Evolutionary conservation across 2,888 invertebrate species (phyloP).

Genomic region (Nymphalis polychloros): DNA sequence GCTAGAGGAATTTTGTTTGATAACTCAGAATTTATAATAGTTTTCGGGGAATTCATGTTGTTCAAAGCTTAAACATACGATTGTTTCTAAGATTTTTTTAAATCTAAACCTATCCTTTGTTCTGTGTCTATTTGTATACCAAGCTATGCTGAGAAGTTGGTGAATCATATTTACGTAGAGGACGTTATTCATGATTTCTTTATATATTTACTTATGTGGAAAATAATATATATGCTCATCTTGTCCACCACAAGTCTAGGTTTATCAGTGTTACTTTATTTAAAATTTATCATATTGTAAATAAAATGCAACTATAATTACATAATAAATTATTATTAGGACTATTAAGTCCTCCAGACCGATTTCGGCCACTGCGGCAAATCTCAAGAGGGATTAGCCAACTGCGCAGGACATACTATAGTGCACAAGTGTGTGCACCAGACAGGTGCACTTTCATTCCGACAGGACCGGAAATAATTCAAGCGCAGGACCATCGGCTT

Average conservation of each 20-base stretch:
- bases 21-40: neutral
- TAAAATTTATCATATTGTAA: too few relatives aligned
- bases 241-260: neutral
- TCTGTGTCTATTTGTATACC: slow-evolving; percentile 1
- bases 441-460: too few relatives aligned
- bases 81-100: neutral
- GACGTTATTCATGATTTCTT: slow-evolving; percentile 3
- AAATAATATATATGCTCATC: neutral
- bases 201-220: neutral
- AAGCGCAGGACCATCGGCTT: too few relatives aligned
- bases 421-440: too few relatives aligned
- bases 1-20: neutral
- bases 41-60: neutral
- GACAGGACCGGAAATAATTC: too few relatives aligned
- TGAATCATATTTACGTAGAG: slow-evolving; percentile 3
- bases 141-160: slow-evolving; percentile 1
- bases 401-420: too few relatives aligned
- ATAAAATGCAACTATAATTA: too few relatives aligned
- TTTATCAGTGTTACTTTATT: neutral
- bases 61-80: neutral
- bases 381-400: too few relatives aligned
- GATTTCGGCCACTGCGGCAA: too few relatives aligned
- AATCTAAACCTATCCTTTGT: slow-evolving; percentile 6
- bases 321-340: too few relatives aligned
- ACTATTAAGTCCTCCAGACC: too few relatives aligned